Conservation (phyloP, 2,797 vertebrate species). For the Malurus splendens region DNA sequence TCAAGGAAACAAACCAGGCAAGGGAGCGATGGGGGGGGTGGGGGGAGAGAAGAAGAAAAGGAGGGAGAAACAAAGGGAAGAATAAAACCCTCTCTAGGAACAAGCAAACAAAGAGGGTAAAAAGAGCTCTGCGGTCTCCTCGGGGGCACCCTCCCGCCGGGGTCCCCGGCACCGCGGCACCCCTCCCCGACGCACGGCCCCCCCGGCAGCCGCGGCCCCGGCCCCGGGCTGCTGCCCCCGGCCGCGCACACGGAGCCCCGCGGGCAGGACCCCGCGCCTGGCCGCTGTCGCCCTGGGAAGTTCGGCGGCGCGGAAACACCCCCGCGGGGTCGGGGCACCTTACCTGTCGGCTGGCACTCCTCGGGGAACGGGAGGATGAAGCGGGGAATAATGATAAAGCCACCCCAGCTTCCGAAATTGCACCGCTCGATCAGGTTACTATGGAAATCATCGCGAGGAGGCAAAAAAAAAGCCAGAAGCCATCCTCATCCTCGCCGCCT, state of each 20-base stretch:
- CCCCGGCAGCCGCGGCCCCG: not conserved
- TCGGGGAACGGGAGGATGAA: not conserved
- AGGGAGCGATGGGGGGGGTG: not conserved
- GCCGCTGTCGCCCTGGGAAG: not conserved
- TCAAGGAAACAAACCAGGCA: constrained; percentile 7
- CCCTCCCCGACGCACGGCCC: not conserved
- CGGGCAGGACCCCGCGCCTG: not conserved
- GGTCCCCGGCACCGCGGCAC: not conserved
- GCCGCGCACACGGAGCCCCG: not conserved
- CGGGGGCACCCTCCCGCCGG: not conserved
- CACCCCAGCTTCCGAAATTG: not conserved
- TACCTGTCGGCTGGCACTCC: not conserved
- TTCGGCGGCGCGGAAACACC: not conserved
- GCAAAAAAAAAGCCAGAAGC: not conserved
- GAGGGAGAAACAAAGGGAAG: constrained; percentile 41
- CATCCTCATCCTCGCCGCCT: constrained; percentile 4
- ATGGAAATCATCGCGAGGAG: not conserved
- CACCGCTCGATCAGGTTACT: constrained; percentile 4
- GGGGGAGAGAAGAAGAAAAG: not conserved
- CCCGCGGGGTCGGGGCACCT: not conserved
- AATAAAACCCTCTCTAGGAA: constrained; percentile 36
- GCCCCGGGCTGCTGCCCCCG: not conserved
- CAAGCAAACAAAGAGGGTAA: constrained; percentile 51
- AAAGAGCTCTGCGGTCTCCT: constrained; percentile 9
- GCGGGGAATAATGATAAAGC: not conserved